Evolutionary conservation across 2,888 invertebrate species (phyloP).

Genomic region (Sesia bembeciformis): DNA sequence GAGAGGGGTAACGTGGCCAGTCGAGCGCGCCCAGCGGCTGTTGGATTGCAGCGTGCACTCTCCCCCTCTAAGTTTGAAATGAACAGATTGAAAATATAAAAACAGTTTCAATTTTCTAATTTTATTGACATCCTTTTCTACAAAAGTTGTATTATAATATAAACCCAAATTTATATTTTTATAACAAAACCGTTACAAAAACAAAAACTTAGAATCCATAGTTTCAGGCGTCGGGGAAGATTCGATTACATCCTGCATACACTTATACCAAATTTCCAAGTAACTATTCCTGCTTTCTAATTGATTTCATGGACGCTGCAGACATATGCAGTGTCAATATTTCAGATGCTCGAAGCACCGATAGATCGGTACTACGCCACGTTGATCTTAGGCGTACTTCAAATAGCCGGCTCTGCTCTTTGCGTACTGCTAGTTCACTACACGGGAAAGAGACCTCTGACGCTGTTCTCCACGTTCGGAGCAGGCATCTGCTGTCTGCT

Average conservation of each 20-base stretch:
- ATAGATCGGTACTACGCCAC: slow-evolving; percentile 85
- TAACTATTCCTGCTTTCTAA: not conserved
- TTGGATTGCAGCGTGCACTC: no score
- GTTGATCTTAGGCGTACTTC: slow-evolving; percentile 79
- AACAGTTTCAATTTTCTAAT: no score
- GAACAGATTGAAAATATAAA: no score
- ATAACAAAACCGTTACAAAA: no score
- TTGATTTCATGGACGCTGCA: slow-evolving; percentile 26
- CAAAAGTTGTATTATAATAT: not conserved
- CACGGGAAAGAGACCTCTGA: slow-evolving; percentile 81
- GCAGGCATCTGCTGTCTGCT: slow-evolving; percentile 78
- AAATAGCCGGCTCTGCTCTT: slow-evolving; percentile 78
- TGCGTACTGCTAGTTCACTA: slow-evolving; percentile 81
- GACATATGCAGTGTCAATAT: slow-evolving; percentile 84
- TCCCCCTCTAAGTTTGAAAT: no score
- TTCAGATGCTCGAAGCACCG: slow-evolving; percentile 80
- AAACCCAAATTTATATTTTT: not conserved
- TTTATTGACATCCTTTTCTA: no score
- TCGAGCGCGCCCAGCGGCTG: no score
- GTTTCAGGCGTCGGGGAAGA: no score
- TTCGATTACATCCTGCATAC: no score
- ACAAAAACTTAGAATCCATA: no score
- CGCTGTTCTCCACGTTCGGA: slow-evolving; percentile 79
- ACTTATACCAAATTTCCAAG: no score
- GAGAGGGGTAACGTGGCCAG: no score